These are phyloP conservation scores for Neoascia interrupta DNA, from an alignment of 2,888 invertebrate species.

Conservation along the genomic window DNA sequence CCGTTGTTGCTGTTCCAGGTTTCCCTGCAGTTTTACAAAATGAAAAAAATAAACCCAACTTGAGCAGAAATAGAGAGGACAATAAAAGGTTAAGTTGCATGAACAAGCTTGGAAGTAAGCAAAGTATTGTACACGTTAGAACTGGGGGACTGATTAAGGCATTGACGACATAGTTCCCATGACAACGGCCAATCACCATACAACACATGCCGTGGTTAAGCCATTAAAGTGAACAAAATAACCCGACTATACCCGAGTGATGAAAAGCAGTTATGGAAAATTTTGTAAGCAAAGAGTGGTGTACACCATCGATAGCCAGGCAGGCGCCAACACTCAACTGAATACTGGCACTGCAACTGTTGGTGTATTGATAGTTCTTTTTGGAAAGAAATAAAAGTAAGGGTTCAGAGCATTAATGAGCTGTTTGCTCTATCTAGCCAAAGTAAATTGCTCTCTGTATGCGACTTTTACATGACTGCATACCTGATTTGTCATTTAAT, in stretches of 20 bases:
- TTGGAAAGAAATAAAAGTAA: too few species aligned
- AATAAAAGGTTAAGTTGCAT: not conserved
- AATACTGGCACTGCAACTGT: too few species aligned
- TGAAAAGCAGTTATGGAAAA: constrained; percentile 55
- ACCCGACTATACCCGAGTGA: constrained; percentile 7
- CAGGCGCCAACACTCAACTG: constrained; percentile 59
- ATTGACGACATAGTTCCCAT: constrained; percentile 61
- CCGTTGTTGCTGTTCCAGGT: not conserved
- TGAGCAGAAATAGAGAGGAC: not conserved
- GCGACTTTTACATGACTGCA: too few species aligned
- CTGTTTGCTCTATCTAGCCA: too few species aligned
- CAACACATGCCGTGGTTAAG: constrained; percentile 40
- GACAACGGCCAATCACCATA: constrained; percentile 54
- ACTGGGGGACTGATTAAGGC: constrained; percentile 35
- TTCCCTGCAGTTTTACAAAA: not conserved
- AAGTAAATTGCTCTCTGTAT: too few species aligned
- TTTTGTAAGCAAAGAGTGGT: constrained; percentile 40
- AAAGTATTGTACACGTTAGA: not conserved
- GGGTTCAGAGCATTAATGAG: too few species aligned
- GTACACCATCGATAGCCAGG: constrained; percentile 45
- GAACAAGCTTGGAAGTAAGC: not conserved
- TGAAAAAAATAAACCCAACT: too few species aligned
- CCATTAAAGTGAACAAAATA: constrained; percentile 33
- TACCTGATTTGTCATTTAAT: too few species aligned
- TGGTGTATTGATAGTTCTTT: too few species aligned